A percentile compares a stretch with the other conserved stretches of the same genome.
Evolutionary conservation across 2,113 vertebrate species (phyloP).

Genomic region (Poecilia latipinna): DNA sequence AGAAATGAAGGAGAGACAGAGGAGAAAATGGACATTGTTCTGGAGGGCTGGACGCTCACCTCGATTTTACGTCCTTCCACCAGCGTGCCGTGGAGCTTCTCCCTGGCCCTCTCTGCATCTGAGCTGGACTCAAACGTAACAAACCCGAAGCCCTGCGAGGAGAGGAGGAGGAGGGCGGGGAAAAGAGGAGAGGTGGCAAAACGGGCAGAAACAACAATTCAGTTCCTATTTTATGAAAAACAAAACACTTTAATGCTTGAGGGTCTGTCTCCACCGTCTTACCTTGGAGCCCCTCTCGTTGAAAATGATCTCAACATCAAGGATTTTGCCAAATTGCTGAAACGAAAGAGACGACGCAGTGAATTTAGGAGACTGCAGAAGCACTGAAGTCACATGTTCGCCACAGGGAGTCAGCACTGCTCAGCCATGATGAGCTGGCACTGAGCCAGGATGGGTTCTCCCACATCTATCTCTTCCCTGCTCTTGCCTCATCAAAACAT

Average conservation of each 20-base stretch:
- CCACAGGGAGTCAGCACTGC: conserved; percentile 77
- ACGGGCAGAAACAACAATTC: background rate
- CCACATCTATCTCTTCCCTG: conserved; percentile 38
- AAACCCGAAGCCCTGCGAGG: conserved; percentile 95
- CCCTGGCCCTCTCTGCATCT: conserved; percentile 96
- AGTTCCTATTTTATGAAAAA: conserved; percentile 1
- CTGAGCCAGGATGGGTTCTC: conserved; percentile 53
- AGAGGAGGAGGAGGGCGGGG: background rate
- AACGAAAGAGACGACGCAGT: conserved; percentile 45
- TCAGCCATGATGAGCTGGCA: conserved; percentile 54
- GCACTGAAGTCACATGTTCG: conserved; percentile 16
- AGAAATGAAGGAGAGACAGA: conserved; percentile 61
- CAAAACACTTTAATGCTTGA: background rate
- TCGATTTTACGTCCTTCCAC: conserved; percentile 99
- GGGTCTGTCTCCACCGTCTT: conserved; percentile 55
- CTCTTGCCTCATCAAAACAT: conserved; percentile 54
- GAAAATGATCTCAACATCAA: conserved; percentile 99
- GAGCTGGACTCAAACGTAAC: conserved; percentile 98
- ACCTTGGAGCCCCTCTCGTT: conserved; percentile 99
- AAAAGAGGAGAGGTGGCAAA: no score
- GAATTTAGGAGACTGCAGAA: conserved; percentile 22
- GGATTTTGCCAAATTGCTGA: conserved; percentile 99
- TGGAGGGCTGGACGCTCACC: conserved; percentile 76
- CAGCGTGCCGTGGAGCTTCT: conserved; percentile 98
- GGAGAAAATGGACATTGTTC: conserved; percentile 57